A percentile compares a stretch with the other conserved stretches of the same genome.
phyloP scores from a whole-genome alignment of 2,113 vertebrate species.

The Caranx ignobilis region DNA sequence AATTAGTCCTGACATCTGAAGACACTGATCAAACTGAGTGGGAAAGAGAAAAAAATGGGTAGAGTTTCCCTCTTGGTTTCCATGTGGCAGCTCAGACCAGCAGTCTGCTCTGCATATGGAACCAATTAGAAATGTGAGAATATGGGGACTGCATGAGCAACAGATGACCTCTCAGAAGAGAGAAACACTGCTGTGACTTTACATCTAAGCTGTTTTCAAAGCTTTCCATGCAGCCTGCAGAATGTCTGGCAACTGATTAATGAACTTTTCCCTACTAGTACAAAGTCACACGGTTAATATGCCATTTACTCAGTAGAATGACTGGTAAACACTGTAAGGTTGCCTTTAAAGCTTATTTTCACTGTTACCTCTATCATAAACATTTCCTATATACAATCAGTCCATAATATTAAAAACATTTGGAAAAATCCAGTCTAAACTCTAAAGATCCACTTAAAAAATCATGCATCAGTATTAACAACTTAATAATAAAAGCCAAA shows the following conservation, averaged over 20 bases:
- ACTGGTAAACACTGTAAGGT: not conserved
- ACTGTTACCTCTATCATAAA: not conserved
- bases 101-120: slow-evolving; percentile 67
- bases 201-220: not conserved
- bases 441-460: no score
- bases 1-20: slow-evolving; percentile 9
- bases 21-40: not conserved
- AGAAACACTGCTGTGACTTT: slow-evolving; percentile 6
- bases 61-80: slow-evolving; percentile 38
- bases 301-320: not conserved
- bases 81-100: slow-evolving; percentile 49
- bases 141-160: slow-evolving; percentile 49
- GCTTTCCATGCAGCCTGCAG: not conserved
- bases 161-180: slow-evolving; percentile 12
- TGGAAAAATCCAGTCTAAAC: no score
- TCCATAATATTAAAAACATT: not conserved
- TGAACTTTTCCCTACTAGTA: not conserved
- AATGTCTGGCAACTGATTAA: not conserved
- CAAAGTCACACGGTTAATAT: no score
- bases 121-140: slow-evolving; percentile 74
- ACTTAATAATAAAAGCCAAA: no score
- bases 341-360: not conserved
- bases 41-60: slow-evolving; percentile 1
- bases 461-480: no score
- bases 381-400: no score